A percentile compares a stretch with the other conserved stretches of the same genome.
phyloP scores from a whole-genome alignment of 2,888 invertebrate species.

The Chouioia cunea region DNA sequence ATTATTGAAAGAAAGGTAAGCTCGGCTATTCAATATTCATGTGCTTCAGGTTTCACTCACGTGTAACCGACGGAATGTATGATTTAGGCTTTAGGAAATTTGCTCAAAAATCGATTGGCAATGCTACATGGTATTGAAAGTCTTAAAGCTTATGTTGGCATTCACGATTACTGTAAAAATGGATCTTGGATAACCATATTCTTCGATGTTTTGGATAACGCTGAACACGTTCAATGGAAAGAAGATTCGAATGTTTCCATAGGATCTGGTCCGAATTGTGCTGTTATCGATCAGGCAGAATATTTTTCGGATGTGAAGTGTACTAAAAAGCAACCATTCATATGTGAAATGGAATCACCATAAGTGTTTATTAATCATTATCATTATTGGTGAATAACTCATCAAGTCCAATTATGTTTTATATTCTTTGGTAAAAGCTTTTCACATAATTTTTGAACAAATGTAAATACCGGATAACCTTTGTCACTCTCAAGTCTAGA shows the following conservation, averaged over 20 bases:
- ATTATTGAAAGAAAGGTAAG: slow-evolving; percentile 21
- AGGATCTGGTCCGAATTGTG: slow-evolving; percentile 24
- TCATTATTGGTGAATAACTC: no score
- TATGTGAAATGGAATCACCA: slow-evolving; percentile 24
- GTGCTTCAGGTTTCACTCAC: neutral
- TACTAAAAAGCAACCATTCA: slow-evolving; percentile 15
- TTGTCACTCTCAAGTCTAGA: neutral
- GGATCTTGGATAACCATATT: slow-evolving; percentile 37
- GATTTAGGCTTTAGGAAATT: slow-evolving; percentile 29
- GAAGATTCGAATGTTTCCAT: neutral
- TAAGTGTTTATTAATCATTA: no score
- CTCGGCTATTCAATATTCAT: neutral
- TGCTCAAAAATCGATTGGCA: slow-evolving; percentile 15
- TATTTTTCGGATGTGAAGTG: slow-evolving; percentile 7
- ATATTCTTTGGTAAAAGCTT: no score
- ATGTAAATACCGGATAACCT: slow-evolving; percentile 8
- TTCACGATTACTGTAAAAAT: slow-evolving; percentile 30
- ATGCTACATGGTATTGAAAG: neutral
- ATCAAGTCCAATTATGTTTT: no score
- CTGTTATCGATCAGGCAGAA: slow-evolving; percentile 8
- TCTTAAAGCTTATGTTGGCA: slow-evolving; percentile 24
- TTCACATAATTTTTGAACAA: no score
- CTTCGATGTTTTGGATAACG: slow-evolving; percentile 14
- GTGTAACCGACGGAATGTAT: neutral
- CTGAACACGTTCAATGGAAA: slow-evolving; percentile 26